Evolutionary conservation across 2,888 invertebrate genomes (phyloP).

Genomic region (Cryptus viduatorius): DNA sequence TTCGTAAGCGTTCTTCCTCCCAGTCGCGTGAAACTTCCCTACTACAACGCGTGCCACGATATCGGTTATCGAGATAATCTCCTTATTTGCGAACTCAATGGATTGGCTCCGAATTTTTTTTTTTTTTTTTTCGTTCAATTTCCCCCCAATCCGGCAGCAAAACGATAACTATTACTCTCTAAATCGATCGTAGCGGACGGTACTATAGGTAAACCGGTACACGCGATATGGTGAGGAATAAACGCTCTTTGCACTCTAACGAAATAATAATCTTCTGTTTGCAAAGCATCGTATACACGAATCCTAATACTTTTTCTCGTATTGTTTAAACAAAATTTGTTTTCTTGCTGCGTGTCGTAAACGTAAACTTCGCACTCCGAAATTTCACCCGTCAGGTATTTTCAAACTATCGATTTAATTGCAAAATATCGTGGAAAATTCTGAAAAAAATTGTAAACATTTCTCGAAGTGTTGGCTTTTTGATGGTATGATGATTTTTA

Average conservation of each 20-base stretch:
- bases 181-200: background rate
- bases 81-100: background rate
- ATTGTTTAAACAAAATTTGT: background rate
- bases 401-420: too few species aligned
- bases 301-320: background rate
- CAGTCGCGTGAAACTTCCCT: background rate
- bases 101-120: background rate
- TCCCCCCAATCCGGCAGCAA: background rate
- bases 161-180: too few species aligned
- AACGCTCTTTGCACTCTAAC: background rate
- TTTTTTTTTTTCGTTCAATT: background rate
- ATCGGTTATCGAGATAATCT: slow-evolving; percentile 18
- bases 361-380: too few species aligned
- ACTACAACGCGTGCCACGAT: slow-evolving; percentile 5
- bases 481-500: too few species aligned
- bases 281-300: background rate
- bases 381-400: too few species aligned
- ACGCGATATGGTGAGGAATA: background rate
- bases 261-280: slow-evolving; percentile 1
- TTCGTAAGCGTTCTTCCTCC: slow-evolving; percentile 11
- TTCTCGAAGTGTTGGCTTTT: too few species aligned
- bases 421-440: background rate
- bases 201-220: background rate
- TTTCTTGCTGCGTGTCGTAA: background rate
- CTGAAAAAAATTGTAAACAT: too few species aligned